A percentile compares a stretch with the other conserved stretches of the same genome.
phyloP scores from a whole-genome alignment of 2,113 vertebrate species.

The Terrapene triunguis region DNA sequence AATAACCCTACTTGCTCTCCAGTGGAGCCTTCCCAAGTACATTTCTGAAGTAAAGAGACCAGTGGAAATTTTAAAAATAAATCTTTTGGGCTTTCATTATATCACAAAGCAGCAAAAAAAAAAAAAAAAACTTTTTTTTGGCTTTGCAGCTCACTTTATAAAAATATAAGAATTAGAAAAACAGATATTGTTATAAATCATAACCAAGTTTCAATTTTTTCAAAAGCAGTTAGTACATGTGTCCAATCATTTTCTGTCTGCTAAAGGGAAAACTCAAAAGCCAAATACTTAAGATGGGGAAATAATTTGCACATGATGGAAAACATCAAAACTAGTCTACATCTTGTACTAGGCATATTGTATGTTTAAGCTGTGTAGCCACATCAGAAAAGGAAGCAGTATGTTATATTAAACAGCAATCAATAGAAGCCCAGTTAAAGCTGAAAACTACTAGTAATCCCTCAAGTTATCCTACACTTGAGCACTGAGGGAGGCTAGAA shows the following conservation, averaged over 20 bases:
- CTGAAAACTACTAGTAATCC: background rate
- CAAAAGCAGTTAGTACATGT: background rate
- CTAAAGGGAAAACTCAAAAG: background rate
- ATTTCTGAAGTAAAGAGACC: background rate
- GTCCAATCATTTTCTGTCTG: background rate
- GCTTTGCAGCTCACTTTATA: background rate
- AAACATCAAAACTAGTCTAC: background rate
- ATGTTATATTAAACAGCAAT: background rate
- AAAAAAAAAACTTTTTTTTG: background rate
- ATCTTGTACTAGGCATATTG: rapidly evolving
- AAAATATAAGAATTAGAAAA: background rate
- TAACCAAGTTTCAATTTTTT: background rate
- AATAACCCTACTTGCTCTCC: background rate
- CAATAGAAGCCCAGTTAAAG: background rate
- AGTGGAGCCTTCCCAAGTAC: background rate
- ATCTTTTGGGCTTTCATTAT: background rate
- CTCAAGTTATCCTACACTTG: background rate
- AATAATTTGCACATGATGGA: background rate
- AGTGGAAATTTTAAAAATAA: background rate
- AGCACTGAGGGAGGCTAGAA: rapidly evolving
- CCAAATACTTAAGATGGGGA: background rate
- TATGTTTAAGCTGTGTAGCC: background rate
- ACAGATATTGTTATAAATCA: background rate
- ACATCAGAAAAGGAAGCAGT: background rate
- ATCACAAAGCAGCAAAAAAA: rapidly evolving